phyloP scores from a whole-genome alignment of 2,113 vertebrate species.

The Willisornis vidua region DNA sequence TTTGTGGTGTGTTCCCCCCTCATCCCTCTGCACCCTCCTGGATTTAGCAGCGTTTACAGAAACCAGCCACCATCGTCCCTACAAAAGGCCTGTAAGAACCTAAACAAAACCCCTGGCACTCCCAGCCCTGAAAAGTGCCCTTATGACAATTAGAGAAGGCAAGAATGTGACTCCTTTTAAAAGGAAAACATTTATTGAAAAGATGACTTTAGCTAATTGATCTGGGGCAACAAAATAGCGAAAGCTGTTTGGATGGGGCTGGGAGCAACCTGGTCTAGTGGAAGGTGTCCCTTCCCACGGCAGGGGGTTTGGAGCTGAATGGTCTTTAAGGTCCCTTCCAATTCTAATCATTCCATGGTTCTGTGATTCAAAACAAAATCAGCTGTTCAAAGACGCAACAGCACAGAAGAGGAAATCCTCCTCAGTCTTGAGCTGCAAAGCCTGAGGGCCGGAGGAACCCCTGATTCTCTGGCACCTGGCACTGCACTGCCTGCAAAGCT shows the following conservation, averaged over 20 bases:
- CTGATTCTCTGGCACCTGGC: neutral
- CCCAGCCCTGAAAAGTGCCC: neutral
- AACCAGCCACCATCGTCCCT: neutral
- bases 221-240: neutral
- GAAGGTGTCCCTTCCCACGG: neutral
- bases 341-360: neutral
- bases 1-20: neutral
- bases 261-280: neutral
- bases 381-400: neutral
- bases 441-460: neutral
- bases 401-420: neutral
- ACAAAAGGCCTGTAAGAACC: neutral
- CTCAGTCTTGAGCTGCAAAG: neutral
- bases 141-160: neutral
- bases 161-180: neutral
- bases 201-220: neutral
- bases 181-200: neutral
- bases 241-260: neutral
- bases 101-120: neutral
- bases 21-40: neutral
- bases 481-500: neutral
- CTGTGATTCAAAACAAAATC: neutral
- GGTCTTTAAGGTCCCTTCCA: neutral
- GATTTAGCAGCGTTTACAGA: neutral
- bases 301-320: neutral